A percentile compares a stretch with the other conserved stretches of the same genome.
phyloP scores from a whole-genome alignment of 1,140 invertebrate species.

The Megalopta genalis region DNA sequence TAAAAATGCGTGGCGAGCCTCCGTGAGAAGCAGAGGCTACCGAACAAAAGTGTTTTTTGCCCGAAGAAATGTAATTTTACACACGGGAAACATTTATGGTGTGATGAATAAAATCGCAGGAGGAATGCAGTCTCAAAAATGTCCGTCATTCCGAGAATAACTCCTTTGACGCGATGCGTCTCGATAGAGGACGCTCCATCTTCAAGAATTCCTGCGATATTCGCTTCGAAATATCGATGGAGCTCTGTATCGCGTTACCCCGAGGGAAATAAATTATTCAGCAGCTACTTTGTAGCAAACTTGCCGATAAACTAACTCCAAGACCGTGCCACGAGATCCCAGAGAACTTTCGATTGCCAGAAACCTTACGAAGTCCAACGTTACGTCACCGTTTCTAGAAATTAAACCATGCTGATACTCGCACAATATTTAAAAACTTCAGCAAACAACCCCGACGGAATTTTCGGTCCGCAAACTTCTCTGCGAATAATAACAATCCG shows the following conservation, averaged over 20 bases:
- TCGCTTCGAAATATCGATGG: background rate
- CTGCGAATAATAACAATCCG: too few relatives aligned
- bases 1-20: too few relatives aligned
- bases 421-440: too few relatives aligned
- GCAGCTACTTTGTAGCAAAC: background rate
- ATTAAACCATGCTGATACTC: too few relatives aligned
- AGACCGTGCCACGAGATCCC: too few relatives aligned
- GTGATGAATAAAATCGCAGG: conserved; percentile 21
- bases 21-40: too few relatives aligned
- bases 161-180: background rate
- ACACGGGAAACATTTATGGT: background rate
- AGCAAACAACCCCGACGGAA: too few relatives aligned
- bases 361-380: too few relatives aligned
- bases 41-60: background rate
- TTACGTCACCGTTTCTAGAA: too few relatives aligned
- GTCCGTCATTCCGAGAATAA: conserved; percentile 21
- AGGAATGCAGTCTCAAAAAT: conserved; percentile 10
- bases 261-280: background rate
- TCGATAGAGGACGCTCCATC: background rate
- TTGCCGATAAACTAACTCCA: background rate
- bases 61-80: background rate
- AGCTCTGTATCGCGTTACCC: background rate
- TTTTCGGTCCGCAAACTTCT: too few relatives aligned
- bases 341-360: too few relatives aligned
- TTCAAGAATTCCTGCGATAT: background rate